Evolutionary conservation across 2,797 vertebrate genomes (phyloP), one percentile per base, ranked within the genome.

Genomic region (Melanotaenia pygmaea): DNA sequence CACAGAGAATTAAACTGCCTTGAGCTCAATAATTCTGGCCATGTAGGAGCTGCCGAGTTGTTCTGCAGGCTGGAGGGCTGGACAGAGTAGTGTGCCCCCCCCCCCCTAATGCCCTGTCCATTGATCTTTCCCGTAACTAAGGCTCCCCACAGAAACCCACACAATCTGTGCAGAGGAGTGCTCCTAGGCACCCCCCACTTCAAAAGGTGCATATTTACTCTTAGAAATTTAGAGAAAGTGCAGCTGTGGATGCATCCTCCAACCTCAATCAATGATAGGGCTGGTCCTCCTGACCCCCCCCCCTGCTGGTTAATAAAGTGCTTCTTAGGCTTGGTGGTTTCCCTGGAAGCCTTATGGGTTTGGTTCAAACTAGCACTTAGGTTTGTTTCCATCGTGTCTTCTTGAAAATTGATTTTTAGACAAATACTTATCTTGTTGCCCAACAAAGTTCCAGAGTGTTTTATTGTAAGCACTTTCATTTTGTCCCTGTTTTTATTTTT

Each of bases 181-280:
- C 97, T 98, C 95, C 95, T 94, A 95, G 95, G 91, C 92, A 91
- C 88, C 95, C 96, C 96, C 95, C 95, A 96, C 96, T 97, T 98
- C 97, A 98, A 96, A 98, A 97, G 98, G 97, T 97, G 96, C 96
- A 97, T 98, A 98, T 99, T 99, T 99, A 99, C 98, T 98, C 96
- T 97, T 96, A 96, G 96, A 98, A 98, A 97, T 97, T 96, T 97
- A 97, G 96, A 95, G 95, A 98, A 97, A 99, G 98, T 98, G 97
- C 97, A 98, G 94, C 90, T 97, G 96, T 97, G 96, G 97, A 97
- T 96, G 96, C 96, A 98, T 96, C 95, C 94, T 94, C 91, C 97
- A 96, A 97, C 97, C 97, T 60, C 95, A 95, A 98, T 99, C 97
- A 96, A 99, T 99, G 98, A 96, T 91, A 95, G 96, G 96, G 96